phyloP scores from a whole-genome alignment of 1,140 invertebrate species.

The Ceratoteleas bidentatus region DNA sequence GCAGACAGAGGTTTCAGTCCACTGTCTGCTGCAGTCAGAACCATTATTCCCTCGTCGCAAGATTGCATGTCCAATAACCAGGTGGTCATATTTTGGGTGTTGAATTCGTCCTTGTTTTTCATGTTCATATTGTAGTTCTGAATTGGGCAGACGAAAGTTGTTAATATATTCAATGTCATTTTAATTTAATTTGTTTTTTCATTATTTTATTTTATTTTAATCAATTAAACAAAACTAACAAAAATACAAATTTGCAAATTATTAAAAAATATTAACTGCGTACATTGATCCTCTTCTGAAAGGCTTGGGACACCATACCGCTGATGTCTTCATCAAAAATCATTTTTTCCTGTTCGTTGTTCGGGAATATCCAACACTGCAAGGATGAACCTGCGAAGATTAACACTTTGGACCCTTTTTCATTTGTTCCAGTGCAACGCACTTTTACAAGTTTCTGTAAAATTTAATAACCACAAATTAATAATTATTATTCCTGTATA shows the following conservation, averaged over 20 bases:
- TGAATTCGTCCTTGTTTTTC: slow-evolving; percentile 72
- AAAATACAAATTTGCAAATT: no score
- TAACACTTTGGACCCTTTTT: slow-evolving; percentile 83
- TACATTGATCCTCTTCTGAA: slow-evolving; percentile 84
- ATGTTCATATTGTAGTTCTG: slow-evolving; percentile 44
- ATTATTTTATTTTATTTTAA: no score
- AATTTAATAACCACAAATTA: no score
- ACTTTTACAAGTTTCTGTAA: slow-evolving; percentile 85
- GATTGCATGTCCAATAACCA: slow-evolving; percentile 89
- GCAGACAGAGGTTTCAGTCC: slow-evolving; percentile 76
- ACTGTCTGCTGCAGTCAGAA: slow-evolving; percentile 88
- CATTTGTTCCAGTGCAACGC: slow-evolving; percentile 75
- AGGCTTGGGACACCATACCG: slow-evolving; percentile 83
- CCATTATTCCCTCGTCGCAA: slow-evolving; percentile 85
- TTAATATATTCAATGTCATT: no score
- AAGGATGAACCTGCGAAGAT: slow-evolving; percentile 86
- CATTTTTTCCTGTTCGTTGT: slow-evolving; percentile 82
- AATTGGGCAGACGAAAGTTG: no score
- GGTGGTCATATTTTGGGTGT: slow-evolving; percentile 80
- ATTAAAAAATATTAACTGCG: slow-evolving; percentile 5
- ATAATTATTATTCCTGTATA: no score
- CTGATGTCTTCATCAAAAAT: slow-evolving; percentile 86
- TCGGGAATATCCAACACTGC: slow-evolving; percentile 86
- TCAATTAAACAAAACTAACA: no score
- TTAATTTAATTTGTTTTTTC: no score